These are phyloP conservation scores for Anguilla pacifica DNA, from an alignment of 2,797 vertebrate species.

Conservation along the genomic window DNA sequence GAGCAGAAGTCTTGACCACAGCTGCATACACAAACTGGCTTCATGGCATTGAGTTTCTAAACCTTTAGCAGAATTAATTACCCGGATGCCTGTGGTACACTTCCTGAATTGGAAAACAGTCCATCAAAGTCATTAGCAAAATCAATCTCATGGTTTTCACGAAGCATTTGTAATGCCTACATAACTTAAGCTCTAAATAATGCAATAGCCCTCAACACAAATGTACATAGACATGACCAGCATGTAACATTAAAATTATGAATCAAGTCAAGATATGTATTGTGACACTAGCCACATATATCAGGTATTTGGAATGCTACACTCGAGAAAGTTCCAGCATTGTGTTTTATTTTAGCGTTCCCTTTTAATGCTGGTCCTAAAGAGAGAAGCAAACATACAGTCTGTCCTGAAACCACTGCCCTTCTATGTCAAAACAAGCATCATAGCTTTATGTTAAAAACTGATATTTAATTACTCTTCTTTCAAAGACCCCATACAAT, in stretches of 20 bases:
- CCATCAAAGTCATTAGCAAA: not conserved
- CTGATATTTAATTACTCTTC: not conserved
- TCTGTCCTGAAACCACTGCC: not conserved
- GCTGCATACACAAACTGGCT: constrained; percentile 4
- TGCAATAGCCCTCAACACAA: not conserved
- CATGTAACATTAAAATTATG: not conserved
- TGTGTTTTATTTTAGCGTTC: not conserved
- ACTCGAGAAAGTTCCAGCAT: no score
- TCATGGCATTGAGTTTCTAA: not conserved
- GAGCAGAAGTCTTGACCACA: constrained; percentile 29
- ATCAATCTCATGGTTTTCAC: not conserved
- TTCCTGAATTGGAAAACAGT: not conserved
- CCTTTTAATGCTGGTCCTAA: not conserved
- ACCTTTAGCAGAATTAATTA: not conserved
- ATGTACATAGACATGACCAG: not conserved
- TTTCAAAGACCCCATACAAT: not conserved
- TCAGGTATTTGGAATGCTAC: not conserved
- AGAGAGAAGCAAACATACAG: not conserved
- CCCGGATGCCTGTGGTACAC: not conserved
- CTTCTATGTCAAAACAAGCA: not conserved
- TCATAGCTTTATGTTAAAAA: not conserved
- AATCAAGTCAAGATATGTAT: not conserved
- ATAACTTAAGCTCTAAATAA: not conserved
- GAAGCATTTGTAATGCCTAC: not conserved
- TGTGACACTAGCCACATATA: not conserved